phyloP scores from a whole-genome alignment of 1,140 invertebrate genomes.

The Rhyacophila brunnea region DNA sequence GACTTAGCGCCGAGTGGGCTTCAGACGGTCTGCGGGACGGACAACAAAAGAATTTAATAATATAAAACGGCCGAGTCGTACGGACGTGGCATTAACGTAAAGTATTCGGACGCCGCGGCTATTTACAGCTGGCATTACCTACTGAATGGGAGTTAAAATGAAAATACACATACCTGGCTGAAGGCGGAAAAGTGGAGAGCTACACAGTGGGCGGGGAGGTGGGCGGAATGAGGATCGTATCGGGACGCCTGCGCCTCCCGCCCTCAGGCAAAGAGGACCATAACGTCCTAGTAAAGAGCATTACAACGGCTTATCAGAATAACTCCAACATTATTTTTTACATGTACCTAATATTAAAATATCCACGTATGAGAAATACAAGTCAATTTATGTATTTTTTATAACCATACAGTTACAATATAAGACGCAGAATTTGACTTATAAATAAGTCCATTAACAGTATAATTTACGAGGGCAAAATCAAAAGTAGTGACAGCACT shows the following conservation, averaged over 20 bases:
- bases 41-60: slow-evolving; percentile 36
- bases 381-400: too few species aligned
- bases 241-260: not conserved
- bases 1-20: slow-evolving; percentile 4
- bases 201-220: not conserved
- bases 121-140: slow-evolving; percentile 28
- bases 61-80: slow-evolving; percentile 27
- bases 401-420: too few species aligned
- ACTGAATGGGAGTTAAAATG: slow-evolving; percentile 14
- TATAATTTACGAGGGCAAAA: too few species aligned
- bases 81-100: slow-evolving; percentile 29
- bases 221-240: not conserved
- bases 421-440: too few species aligned
- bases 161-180: slow-evolving; percentile 21
- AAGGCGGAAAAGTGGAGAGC: too few species aligned
- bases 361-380: too few species aligned
- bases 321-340: too few species aligned
- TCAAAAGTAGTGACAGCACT: too few species aligned
- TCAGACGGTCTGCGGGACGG: slow-evolving; percentile 25
- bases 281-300: too few species aligned
- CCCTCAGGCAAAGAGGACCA: not conserved
- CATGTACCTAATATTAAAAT: too few species aligned
- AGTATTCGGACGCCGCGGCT: slow-evolving; percentile 22
- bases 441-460: too few species aligned
- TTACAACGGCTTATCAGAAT: too few species aligned